A percentile compares a stretch with the other conserved stretches of the same genome.
Evolutionary conservation across 2,113 vertebrate species (phyloP).

Genomic region (Poeciliopsis retropinna): DNA sequence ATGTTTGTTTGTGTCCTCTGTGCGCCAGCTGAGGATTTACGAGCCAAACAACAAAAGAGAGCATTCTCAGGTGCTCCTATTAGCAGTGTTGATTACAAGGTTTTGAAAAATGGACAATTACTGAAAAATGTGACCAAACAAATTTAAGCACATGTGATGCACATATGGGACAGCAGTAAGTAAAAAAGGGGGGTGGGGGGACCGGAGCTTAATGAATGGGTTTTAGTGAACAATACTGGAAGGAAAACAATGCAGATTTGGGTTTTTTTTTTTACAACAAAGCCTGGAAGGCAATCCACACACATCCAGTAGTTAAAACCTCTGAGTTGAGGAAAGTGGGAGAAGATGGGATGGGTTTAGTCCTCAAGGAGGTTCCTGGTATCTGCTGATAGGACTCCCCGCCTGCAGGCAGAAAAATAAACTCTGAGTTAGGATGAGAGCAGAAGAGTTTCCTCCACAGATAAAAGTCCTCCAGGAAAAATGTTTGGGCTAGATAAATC

Average conservation of each 20-base stretch:
- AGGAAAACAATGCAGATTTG: conserved; percentile 8
- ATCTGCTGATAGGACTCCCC: conserved; percentile 46
- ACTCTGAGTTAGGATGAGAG: conserved; percentile 44
- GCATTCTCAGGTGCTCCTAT: conserved; percentile 67
- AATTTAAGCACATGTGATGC: conserved; percentile 39
- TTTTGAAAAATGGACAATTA: conserved; percentile 53
- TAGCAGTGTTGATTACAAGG: conserved; percentile 51
- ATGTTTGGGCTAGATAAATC: neutral
- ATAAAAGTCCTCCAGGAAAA: conserved; percentile 23
- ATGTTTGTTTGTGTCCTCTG: conserved; percentile 50
- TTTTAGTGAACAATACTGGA: conserved; percentile 39
- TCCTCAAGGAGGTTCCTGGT: conserved; percentile 77
- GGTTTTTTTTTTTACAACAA: conserved; percentile 32
- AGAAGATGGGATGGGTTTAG: conserved; percentile 25
- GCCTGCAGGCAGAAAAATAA: conserved; percentile 69
- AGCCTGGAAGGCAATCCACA: conserved; percentile 29
- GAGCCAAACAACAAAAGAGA: conserved; percentile 51
- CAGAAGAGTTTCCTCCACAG: conserved; percentile 27
- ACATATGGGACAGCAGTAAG: conserved; percentile 38
- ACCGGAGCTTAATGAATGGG: conserved; percentile 1
- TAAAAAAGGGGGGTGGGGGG: neutral
- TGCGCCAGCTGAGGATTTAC: conserved; percentile 48
- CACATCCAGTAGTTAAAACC: conserved; percentile 23
- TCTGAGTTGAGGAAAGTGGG: conserved; percentile 40
- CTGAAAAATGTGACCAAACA: conserved; percentile 34